Evolutionary conservation across 2,113 vertebrate genomes (phyloP), one percentile per base, ranked within the genome.

Genomic region (Daubentonia madagascariensis): DNA sequence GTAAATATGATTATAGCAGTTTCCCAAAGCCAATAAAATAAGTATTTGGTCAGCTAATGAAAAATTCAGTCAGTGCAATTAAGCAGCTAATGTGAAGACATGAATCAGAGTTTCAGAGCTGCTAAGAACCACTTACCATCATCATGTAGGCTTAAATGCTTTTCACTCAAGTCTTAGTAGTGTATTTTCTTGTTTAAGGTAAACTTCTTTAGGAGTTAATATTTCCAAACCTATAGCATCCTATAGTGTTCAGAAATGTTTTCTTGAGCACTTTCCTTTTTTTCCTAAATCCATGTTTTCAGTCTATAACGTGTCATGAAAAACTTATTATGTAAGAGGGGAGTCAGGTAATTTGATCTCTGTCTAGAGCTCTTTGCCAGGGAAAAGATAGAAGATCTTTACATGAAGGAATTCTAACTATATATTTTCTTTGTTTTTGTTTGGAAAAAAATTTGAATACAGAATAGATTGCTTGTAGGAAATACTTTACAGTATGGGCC

Each of bases 11-110:
- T 72, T 96, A 40, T 95, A 94, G 88, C 96, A 87, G 16, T 98
- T 98, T 98, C 97, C 95, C 93, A 98, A 97, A 97, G 94, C 81
- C 91, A 97, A 83, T 97, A 96, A 97, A 97, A 80, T 89, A 94
- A 95, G 22, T 96, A 97, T 97, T 97, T 97, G 86, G 59, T 94
- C 89, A 97, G 89, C 97, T 97, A 97, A 98, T 98, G 84, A 98
- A 98, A 98, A 97, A 98, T 97, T 98, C 65, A 97, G 86, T 94
- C 37, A 61, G 25, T 97, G 89, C 95, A 98, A 97, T 97, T 98
- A 98, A 97, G 97, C 85, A 85, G 67, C 94, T 97, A 93, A 97
- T 97, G 88, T 92, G 93, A 95, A 94, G 92, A 88, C 32, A 63
- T 67, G 95, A 96, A 84, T 97, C 93, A 96, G 87, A 97, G 54